phyloP scores from a whole-genome alignment of 1,140 invertebrate species.

The Heliconius melpomene region DNA sequence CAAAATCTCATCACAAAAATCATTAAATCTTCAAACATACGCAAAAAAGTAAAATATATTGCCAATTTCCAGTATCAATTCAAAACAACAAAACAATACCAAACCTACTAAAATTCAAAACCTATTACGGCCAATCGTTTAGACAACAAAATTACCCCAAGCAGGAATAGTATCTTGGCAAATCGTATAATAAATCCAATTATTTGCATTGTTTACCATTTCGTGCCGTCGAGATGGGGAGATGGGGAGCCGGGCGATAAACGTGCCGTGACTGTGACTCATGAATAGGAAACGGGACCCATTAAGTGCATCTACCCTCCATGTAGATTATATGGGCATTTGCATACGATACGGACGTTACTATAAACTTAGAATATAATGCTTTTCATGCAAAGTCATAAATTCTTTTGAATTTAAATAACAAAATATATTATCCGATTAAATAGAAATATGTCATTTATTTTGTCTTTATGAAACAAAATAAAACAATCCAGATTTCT shows the following conservation, averaged over 20 bases:
- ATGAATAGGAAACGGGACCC: conserved; percentile 39
- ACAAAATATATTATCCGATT: too few relatives aligned
- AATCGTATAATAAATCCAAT: conserved; percentile 11
- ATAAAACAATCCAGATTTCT: too few relatives aligned
- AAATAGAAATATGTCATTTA: too few relatives aligned
- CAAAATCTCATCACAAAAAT: too few relatives aligned
- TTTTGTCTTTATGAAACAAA: too few relatives aligned
- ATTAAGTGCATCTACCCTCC: conserved; percentile 35
- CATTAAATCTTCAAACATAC: too few relatives aligned
- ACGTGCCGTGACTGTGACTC: conserved; percentile 39
- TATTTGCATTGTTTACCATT: conserved; percentile 26
- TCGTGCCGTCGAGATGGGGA: conserved; percentile 28
- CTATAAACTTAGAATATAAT: not conserved
- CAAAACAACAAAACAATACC: not conserved
- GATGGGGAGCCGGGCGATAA: conserved; percentile 27
- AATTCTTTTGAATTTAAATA: not conserved
- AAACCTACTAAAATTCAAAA: not conserved
- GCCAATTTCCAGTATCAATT: not conserved
- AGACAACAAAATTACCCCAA: not conserved
- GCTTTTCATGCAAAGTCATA: not conserved
- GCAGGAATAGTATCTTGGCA: conserved; percentile 8
- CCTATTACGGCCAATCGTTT: not conserved
- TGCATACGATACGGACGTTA: conserved; percentile 12
- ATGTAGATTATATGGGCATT: conserved; percentile 31
- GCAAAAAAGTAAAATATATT: not conserved